These are phyloP conservation scores for Eurystomus gularis DNA, from an alignment of 2,113 vertebrate species.

Conservation along the genomic window DNA sequence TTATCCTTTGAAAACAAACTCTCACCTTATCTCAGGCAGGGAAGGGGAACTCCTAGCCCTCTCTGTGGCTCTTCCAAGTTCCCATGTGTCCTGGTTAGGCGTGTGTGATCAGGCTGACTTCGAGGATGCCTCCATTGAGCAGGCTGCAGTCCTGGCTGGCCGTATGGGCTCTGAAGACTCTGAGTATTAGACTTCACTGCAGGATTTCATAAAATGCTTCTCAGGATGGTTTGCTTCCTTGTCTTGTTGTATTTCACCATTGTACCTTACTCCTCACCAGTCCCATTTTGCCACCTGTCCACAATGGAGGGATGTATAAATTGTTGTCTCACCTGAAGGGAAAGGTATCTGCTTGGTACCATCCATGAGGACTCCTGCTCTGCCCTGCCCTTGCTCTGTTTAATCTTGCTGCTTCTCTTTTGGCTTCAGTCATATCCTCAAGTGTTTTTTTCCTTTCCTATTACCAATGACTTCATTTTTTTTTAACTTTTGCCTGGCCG, in stretches of 20 bases:
- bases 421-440: background rate
- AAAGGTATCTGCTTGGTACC: background rate
- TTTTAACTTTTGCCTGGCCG: background rate
- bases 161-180: background rate
- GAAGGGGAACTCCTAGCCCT: background rate
- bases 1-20: background rate
- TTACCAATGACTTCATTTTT: background rate
- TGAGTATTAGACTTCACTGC: background rate
- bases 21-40: background rate
- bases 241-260: background rate
- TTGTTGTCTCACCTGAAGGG: background rate
- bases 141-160: background rate
- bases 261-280: background rate
- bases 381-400: background rate
- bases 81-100: rapidly evolving
- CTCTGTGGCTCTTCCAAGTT: background rate
- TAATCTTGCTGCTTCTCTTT: background rate
- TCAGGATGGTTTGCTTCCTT: background rate
- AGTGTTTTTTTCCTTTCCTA: background rate
- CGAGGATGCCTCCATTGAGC: background rate
- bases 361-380: background rate
- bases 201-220: background rate
- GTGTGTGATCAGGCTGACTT: rapidly evolving
- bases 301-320: background rate
- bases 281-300: background rate